Conservation (phyloP, 2,113 vertebrate genomes). For the Corydoras sp. region DNA sequence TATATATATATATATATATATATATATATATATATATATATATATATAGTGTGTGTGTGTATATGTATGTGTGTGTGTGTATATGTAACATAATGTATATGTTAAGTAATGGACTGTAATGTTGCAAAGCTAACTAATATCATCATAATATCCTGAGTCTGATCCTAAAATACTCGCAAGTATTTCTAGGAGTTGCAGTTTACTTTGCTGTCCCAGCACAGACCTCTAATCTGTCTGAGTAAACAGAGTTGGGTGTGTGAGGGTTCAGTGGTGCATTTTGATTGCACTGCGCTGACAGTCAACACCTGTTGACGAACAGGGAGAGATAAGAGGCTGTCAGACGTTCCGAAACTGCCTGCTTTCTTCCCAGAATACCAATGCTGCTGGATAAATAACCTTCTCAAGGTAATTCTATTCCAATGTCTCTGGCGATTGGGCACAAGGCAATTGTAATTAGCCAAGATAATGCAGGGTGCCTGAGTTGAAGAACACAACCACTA, state of each 20-base stretch:
- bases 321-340: constrained; percentile 61
- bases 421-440: constrained; percentile 35
- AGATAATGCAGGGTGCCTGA: constrained; percentile 50
- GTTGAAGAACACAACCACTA: constrained; percentile 34
- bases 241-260: constrained; percentile 47
- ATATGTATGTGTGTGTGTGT: too few species aligned
- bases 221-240: constrained; percentile 48
- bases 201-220: constrained; percentile 37
- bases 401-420: constrained; percentile 47
- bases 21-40: too few species aligned
- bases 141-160: too few species aligned
- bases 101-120: too few species aligned
- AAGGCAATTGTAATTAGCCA: constrained; percentile 49
- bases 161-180: too few species aligned
- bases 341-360: constrained; percentile 20
- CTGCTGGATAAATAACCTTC: constrained; percentile 43
- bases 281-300: constrained; percentile 52
- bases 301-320: constrained; percentile 58
- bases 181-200: constrained; percentile 21
- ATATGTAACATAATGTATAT: too few species aligned
- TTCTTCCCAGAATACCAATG: constrained; percentile 50
- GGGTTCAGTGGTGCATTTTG: constrained; percentile 47
- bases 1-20: too few species aligned
- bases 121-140: too few species aligned
- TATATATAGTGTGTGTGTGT: too few species aligned